Conservation (phyloP, 2,797 vertebrate species). For the Galago senegalensis region DNA sequence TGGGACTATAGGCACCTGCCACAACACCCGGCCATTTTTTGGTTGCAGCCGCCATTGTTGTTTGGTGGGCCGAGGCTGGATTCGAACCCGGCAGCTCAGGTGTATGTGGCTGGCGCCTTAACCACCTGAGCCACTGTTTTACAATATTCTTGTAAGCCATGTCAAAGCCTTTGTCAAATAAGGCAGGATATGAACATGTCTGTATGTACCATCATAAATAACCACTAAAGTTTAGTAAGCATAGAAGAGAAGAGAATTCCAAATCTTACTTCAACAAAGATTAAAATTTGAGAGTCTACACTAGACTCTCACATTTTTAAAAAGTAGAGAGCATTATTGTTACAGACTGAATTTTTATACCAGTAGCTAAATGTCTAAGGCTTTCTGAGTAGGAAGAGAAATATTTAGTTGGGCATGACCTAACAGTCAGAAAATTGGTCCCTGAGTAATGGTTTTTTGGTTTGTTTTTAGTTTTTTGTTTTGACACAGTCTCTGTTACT, state of each 20-base stretch:
- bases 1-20: too few species aligned
- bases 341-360: slow-evolving; percentile 11
- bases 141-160: neutral
- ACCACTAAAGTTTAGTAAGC: neutral
- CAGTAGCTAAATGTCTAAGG: neutral
- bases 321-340: neutral
- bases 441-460: neutral
- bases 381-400: slow-evolving; percentile 28
- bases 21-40: too few species aligned
- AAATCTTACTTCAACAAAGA: too few species aligned
- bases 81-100: too few species aligned
- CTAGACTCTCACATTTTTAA: neutral
- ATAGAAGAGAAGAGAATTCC: neutral
- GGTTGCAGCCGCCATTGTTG: too few species aligned
- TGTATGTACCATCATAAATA: neutral
- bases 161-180: neutral
- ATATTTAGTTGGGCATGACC: neutral
- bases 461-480: too few species aligned
- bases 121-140: neutral
- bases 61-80: too few species aligned
- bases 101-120: too few species aligned
- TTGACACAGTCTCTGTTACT: too few species aligned
- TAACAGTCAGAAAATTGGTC: neutral
- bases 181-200: neutral
- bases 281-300: too few species aligned